A percentile compares a stretch with the other conserved stretches of the same genome.
These are phyloP conservation scores for Drosophila tani DNA, from an alignment of 1,140 invertebrate genomes.

Conservation along the genomic window DNA sequence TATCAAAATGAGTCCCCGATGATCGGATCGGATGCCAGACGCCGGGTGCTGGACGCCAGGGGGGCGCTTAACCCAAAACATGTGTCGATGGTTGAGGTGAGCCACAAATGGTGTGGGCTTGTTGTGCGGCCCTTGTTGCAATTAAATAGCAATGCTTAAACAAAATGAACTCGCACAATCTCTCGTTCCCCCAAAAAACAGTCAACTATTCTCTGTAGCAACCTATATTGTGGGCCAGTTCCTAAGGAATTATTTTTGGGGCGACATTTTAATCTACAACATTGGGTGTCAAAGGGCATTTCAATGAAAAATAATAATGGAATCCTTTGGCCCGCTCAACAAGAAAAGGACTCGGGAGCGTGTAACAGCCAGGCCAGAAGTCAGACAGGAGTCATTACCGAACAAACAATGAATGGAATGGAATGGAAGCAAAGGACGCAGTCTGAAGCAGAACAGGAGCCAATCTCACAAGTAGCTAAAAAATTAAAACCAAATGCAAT, in stretches of 20 bases:
- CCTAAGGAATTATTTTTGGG: background rate
- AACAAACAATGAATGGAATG: constrained; percentile 49
- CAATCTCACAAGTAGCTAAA: constrained; percentile 19
- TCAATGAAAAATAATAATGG: constrained; percentile 76
- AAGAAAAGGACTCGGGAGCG: constrained; percentile 5
- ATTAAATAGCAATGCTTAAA: constrained; percentile 4
- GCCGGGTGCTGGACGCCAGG: constrained; percentile 20
- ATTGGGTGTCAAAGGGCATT: constrained; percentile 59
- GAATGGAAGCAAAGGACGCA: constrained; percentile 20
- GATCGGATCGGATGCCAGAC: constrained; percentile 14
- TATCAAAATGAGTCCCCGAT: constrained; percentile 66
- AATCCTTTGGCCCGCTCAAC: constrained; percentile 47
- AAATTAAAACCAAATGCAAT: constrained; percentile 21
- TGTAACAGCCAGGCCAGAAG: constrained; percentile 34
- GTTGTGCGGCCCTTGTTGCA: background rate
- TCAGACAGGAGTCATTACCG: constrained; percentile 66
- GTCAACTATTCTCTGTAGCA: constrained; percentile 3
- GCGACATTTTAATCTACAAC: constrained; percentile 40
- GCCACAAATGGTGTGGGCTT: constrained; percentile 12
- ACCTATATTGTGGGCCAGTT: too few relatives aligned
- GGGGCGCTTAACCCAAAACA: constrained; percentile 51
- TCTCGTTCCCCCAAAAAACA: background rate
- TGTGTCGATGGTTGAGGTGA: constrained; percentile 27
- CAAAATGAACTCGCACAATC: background rate
- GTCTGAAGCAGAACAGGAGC: constrained; percentile 10